Conservation (phyloP, 1,140 invertebrate genomes). For the Rhopalosiphum maidis region DNA sequence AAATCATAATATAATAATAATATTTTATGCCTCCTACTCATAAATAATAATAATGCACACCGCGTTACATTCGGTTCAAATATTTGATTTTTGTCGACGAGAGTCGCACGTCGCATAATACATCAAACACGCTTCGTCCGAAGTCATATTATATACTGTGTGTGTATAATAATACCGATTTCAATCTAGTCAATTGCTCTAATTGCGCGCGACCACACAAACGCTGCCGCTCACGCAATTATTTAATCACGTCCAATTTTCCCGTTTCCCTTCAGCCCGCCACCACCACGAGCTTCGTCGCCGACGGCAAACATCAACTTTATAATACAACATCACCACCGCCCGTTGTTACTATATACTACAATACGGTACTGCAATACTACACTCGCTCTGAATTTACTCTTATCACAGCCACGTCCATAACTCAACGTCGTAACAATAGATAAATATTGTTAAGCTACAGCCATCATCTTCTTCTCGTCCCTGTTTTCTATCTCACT, state of each 20-base stretch:
- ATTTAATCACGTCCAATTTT: slow-evolving; percentile 53
- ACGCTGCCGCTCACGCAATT: slow-evolving; percentile 47
- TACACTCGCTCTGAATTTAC: background rate
- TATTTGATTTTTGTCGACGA: background rate
- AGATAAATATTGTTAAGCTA: background rate
- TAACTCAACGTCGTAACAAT: background rate
- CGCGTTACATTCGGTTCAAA: background rate
- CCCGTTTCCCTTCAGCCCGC: background rate
- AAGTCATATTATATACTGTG: background rate
- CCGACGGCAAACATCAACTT: slow-evolving; percentile 1
- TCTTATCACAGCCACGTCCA: background rate
- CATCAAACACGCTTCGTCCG: background rate
- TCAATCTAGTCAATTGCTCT: slow-evolving; percentile 53
- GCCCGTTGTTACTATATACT: background rate
- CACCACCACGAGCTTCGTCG: background rate
- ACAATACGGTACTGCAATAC: background rate
- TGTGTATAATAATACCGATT: slow-evolving; percentile 20
- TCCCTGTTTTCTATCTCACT: background rate
- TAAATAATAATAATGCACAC: background rate
- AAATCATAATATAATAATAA: too few relatives aligned
- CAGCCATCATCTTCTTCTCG: background rate
- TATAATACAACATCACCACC: background rate
- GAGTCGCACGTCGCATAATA: background rate
- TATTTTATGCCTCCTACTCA: background rate
- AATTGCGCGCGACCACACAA: slow-evolving; percentile 45